These are phyloP conservation scores for Xestia sexstrigata DNA, from an alignment of 2,888 invertebrate species.

Conservation along the genomic window DNA sequence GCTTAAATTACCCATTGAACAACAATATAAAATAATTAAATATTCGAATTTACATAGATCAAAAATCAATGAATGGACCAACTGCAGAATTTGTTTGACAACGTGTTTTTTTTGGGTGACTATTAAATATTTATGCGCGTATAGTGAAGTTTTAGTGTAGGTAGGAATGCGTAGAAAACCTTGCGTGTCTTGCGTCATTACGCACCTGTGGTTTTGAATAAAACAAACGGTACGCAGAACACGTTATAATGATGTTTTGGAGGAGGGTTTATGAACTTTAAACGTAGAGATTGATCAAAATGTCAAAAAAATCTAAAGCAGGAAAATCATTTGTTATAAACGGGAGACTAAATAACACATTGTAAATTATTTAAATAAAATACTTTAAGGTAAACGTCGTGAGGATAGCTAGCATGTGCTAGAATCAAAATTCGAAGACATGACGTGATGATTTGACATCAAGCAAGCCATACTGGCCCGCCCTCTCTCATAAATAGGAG, in stretches of 20 bases:
- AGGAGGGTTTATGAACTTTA: conserved; percentile 27
- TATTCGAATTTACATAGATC: conserved; percentile 31
- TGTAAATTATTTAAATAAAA: neutral
- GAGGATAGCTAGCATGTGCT: neutral
- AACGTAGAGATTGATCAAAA: neutral
- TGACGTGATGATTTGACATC: neutral
- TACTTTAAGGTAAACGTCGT: neutral
- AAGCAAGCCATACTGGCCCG: neutral
- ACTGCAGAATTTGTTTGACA: conserved; percentile 28
- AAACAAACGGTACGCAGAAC: conserved; percentile 35
- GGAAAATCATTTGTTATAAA: neutral
- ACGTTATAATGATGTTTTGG: conserved; percentile 15
- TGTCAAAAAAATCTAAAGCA: no score
- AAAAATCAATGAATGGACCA: conserved; percentile 32
- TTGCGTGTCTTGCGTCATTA: conserved; percentile 46
- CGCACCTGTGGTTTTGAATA: conserved; percentile 56
- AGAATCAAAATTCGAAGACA: neutral
- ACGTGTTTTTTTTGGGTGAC: conserved; percentile 16
- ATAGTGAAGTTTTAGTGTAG: neutral
- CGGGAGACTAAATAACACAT: neutral
- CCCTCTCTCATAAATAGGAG: neutral
- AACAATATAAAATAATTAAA: conserved; percentile 5
- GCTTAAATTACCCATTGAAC: conserved; percentile 22
- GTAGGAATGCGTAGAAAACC: conserved; percentile 28
- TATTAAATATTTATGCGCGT: conserved; percentile 26